A percentile compares a stretch with the other conserved stretches of the same genome.
Conservation (phyloP, 2,113 vertebrate genomes). For the Siniperca knerii region DNA sequence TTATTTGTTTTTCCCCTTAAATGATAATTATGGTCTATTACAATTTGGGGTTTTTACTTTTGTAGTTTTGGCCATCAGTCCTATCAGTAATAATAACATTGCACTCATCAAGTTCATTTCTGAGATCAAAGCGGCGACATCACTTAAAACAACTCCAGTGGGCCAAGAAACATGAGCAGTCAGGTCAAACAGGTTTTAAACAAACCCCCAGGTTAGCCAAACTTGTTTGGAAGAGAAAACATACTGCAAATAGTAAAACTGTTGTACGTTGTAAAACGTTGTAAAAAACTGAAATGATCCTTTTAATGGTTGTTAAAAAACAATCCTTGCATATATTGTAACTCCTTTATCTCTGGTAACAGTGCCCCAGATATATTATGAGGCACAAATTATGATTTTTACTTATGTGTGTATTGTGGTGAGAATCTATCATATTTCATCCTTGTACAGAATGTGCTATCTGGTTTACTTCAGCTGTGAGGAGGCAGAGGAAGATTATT, state of each 20-base stretch:
- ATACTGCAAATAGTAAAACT: not conserved
- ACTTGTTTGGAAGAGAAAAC: slow-evolving; percentile 1
- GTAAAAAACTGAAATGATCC: slow-evolving; percentile 26
- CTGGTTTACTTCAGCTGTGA: slow-evolving; percentile 64
- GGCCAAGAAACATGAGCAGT: not conserved
- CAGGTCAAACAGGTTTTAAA: not conserved
- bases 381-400: slow-evolving; percentile 51
- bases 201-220: not conserved
- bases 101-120: not conserved
- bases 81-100: not conserved
- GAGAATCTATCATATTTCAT: slow-evolving; percentile 62
- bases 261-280: no score
- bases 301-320: slow-evolving; percentile 37
- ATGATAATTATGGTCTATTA: not conserved
- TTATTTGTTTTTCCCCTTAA: not conserved
- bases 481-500: slow-evolving; percentile 72
- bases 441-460: slow-evolving; percentile 38
- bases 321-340: slow-evolving; percentile 11
- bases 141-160: not conserved
- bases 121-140: not conserved
- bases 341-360: slow-evolving; percentile 37
- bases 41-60: not conserved
- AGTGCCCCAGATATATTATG: slow-evolving; percentile 32
- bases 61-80: not conserved
- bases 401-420: slow-evolving; percentile 41